Evolutionary conservation across 2,113 vertebrate species (phyloP).

Genomic region (Dipodomys stephensi): DNA sequence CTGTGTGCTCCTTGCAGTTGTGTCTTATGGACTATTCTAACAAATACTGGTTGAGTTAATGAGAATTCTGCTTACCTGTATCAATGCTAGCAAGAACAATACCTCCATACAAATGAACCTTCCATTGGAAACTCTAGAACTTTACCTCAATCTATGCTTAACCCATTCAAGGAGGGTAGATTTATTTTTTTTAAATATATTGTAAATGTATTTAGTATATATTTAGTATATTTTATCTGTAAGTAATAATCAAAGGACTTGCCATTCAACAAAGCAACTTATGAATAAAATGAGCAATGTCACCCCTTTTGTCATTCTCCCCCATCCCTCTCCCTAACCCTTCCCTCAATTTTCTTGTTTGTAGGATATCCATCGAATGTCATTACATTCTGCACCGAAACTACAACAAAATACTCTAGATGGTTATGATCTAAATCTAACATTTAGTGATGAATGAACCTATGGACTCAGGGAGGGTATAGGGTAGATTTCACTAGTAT

Average conservation of each 20-base stretch:
- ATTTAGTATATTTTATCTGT: no score
- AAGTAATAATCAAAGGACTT: no score
- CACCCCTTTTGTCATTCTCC: no score
- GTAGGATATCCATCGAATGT: no score
- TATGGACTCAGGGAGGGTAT: background rate
- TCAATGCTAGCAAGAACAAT: background rate
- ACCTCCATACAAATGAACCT: background rate
- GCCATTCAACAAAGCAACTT: no score
- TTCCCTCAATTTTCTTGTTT: no score
- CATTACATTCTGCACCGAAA: background rate
- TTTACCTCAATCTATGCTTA: background rate
- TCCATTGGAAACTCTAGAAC: background rate
- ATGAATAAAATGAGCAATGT: no score
- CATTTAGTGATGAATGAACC: background rate
- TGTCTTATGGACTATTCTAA: background rate
- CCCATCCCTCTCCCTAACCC: no score
- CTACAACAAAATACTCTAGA: background rate
- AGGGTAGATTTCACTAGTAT: background rate
- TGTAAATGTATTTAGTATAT: no score
- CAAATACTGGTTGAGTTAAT: background rate
- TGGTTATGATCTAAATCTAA: background rate
- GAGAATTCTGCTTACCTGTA: background rate
- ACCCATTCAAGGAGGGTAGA: background rate
- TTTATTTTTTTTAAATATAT: background rate
- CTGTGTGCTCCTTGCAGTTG: background rate